Percentiles rank a stretch among this genome's conserved stretches.
phyloP scores from a whole-genome alignment of 2,797 vertebrate genomes.

The Enteromius trimaculatus region DNA sequence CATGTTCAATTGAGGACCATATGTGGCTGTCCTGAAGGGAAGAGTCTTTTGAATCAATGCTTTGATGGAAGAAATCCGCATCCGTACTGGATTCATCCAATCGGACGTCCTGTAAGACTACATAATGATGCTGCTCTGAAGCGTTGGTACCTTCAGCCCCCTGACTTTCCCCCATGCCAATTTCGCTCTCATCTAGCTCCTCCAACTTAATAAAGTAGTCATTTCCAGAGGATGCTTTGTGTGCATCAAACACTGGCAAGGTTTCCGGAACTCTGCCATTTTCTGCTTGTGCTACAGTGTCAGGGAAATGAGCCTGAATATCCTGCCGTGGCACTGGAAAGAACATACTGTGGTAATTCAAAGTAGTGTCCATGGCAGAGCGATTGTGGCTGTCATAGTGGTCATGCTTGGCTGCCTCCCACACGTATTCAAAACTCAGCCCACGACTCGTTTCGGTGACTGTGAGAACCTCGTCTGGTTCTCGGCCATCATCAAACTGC shows the following conservation, averaged over 20 bases:
- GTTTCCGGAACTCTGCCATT: slow-evolving; percentile 82
- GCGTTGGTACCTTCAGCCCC: slow-evolving; percentile 66
- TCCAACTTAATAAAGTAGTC: slow-evolving; percentile 96
- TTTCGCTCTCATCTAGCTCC: slow-evolving; percentile 82
- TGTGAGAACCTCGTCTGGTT: slow-evolving; percentile 96
- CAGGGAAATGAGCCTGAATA: slow-evolving; percentile 85
- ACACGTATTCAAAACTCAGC: slow-evolving; percentile 97
- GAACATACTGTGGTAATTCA: slow-evolving; percentile 95
- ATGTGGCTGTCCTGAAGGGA: slow-evolving; percentile 81
- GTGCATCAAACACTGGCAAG: slow-evolving; percentile 92
- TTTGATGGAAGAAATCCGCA: slow-evolving; percentile 87
- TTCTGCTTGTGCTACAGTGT: slow-evolving; percentile 72
- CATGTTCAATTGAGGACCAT: slow-evolving; percentile 79
- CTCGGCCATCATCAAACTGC: slow-evolving; percentile 88
- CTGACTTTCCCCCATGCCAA: slow-evolving; percentile 76
- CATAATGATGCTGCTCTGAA: slow-evolving; percentile 74
- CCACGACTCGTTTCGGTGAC: slow-evolving; percentile 97
- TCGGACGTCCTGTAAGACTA: slow-evolving; percentile 82
- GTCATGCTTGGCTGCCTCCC: slow-evolving; percentile 96
- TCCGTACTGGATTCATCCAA: slow-evolving; percentile 89
- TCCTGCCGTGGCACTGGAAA: slow-evolving; percentile 89
- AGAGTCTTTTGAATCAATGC: slow-evolving; percentile 85
- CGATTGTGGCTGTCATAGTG: slow-evolving; percentile 84
- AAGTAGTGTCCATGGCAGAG: slow-evolving; percentile 80
- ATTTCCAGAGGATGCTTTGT: slow-evolving; percentile 87